Conservation (phyloP, 2,888 invertebrate species). For the Tridacna gigas region DNA sequence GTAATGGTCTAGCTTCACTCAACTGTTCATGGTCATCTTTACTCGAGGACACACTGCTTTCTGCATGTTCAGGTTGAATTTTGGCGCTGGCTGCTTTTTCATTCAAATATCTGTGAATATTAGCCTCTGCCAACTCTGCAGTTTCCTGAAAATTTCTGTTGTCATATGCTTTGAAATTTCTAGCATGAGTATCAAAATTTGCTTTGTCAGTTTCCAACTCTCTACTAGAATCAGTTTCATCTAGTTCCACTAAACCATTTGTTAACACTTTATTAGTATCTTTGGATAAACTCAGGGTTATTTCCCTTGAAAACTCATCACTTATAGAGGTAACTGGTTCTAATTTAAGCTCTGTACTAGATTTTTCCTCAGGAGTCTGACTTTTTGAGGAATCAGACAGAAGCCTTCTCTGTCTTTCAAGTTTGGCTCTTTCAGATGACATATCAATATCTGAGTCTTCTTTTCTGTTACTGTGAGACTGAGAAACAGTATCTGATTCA, state of each 20-base stretch:
- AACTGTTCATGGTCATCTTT: slow-evolving; percentile 7
- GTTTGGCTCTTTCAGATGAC: slow-evolving; percentile 5
- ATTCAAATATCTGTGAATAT: slow-evolving; percentile 17
- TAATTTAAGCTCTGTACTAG: not conserved
- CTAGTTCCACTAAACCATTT: slow-evolving; percentile 56
- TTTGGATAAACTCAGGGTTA: slow-evolving; percentile 34
- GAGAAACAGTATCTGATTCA: not conserved
- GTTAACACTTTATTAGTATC: slow-evolving; percentile 29
- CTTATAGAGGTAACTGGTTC: slow-evolving; percentile 33
- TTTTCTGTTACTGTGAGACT: not conserved
- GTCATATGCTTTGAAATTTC: slow-evolving; percentile 60
- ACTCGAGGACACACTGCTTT: not conserved
- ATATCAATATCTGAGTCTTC: not conserved
- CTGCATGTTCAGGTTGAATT: not conserved
- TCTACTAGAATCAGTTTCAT: slow-evolving; percentile 34
- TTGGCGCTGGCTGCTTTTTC: slow-evolving; percentile 12
- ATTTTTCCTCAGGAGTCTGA: not conserved
- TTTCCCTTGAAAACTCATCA: slow-evolving; percentile 60
- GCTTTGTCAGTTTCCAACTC: slow-evolving; percentile 71
- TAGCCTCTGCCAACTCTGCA: slow-evolving; percentile 9
- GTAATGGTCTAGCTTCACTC: slow-evolving; percentile 1
- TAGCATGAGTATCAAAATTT: slow-evolving; percentile 68
- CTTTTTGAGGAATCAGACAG: slow-evolving; percentile 1
- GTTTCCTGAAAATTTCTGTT: slow-evolving; percentile 15
- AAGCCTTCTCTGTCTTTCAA: slow-evolving; percentile 10